Evolutionary conservation across 2,797 vertebrate genomes (phyloP).

Genomic region (Schizothorax lantsangensis): DNA sequence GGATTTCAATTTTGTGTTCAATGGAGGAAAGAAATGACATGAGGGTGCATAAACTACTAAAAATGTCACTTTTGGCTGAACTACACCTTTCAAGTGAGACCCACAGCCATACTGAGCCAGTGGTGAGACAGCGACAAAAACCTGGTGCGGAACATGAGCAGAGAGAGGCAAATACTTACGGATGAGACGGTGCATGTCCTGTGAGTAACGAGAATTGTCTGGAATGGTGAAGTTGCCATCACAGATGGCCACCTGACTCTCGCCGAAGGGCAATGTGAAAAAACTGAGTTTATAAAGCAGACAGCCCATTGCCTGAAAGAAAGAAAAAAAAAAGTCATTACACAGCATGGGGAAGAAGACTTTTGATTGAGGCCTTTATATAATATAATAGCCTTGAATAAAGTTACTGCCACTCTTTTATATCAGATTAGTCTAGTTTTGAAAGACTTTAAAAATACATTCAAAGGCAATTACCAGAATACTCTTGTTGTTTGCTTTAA

Average conservation of each 20-base stretch:
- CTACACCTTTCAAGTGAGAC: slow-evolving; percentile 1
- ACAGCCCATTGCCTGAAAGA: slow-evolving; percentile 89
- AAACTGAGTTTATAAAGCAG: slow-evolving; percentile 98
- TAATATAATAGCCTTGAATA: background rate
- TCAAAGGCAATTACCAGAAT: background rate
- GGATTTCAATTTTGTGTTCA: background rate
- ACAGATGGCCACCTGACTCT: slow-evolving; percentile 99
- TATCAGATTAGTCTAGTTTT: background rate
- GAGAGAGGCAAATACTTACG: slow-evolving; percentile 80
- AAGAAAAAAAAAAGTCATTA: slow-evolving; percentile 20
- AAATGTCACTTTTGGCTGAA: background rate
- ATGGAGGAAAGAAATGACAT: background rate
- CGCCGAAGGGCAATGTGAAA: slow-evolving; percentile 97
- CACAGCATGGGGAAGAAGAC: background rate
- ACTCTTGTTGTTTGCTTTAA: background rate
- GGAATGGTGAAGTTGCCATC: slow-evolving; percentile 99
- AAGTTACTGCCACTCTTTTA: background rate
- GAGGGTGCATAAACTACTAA: background rate
- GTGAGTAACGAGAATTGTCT: slow-evolving; percentile 96
- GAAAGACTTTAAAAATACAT: background rate
- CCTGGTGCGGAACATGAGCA: background rate
- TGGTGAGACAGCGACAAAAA: background rate
- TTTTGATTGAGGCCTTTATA: background rate
- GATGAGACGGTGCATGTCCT: slow-evolving; percentile 98
- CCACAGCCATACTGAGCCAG: slow-evolving; percentile 10